Conservation (phyloP, 2,797 vertebrate species). For the Urophycis tenuis region DNA sequence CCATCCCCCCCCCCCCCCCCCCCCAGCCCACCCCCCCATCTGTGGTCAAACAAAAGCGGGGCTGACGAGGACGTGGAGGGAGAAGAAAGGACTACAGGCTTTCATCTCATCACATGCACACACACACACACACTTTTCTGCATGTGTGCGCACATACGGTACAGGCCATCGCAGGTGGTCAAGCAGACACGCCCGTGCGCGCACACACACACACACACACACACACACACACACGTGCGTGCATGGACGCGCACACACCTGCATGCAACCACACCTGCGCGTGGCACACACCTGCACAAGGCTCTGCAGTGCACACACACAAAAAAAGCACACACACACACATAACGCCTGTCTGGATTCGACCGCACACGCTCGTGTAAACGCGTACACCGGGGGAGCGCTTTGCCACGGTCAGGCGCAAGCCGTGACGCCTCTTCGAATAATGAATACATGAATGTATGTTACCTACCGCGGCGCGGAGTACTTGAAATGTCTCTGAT, state of each 20-base stretch:
- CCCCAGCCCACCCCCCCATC: too few relatives aligned
- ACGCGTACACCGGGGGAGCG: not conserved
- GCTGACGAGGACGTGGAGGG: not conserved
- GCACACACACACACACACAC: not conserved
- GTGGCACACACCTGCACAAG: not conserved
- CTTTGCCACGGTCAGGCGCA: not conserved
- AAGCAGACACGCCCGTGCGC: not conserved
- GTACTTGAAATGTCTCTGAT: not conserved
- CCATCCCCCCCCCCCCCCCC: too few relatives aligned
- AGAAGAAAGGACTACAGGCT: slow-evolving; percentile 19
- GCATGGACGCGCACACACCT: not conserved
- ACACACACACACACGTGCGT: not conserved
- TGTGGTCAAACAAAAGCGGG: not conserved
- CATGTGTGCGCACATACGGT: slow-evolving; percentile 21
- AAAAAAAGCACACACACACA: not conserved
- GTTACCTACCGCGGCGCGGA: not conserved
- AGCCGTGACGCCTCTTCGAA: not conserved
- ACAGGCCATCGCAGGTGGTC: slow-evolving; percentile 17
- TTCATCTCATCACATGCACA: slow-evolving; percentile 36
- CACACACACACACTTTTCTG: slow-evolving; percentile 15
- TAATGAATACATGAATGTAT: not conserved
- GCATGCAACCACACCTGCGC: not conserved
- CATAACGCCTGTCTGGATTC: not conserved
- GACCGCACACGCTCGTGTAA: not conserved
- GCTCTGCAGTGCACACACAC: not conserved